Base-by-base conservation (phyloP, 2,797 vertebrate genomes). In the Lepus townsendii region DNA sequence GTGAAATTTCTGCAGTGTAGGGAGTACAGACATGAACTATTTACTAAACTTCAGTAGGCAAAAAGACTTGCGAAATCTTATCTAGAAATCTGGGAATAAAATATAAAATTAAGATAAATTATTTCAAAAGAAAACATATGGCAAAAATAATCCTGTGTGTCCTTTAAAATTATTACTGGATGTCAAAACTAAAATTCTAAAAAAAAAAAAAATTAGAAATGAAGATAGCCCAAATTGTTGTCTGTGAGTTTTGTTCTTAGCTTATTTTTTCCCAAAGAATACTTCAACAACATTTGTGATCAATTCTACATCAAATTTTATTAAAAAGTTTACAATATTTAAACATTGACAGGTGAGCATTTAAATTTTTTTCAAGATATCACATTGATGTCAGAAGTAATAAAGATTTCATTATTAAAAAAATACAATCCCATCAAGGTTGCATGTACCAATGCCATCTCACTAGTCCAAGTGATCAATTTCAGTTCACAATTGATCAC, bases 121-220 rank as follows among this genome's bases (percentile, higher is more conserved):
- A 89, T 71, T 69, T 91, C 89, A 93, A 63, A 60, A 17, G 2
- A 68, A 32, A 13, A 91, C 68, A 78, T 79, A 63, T 30, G 1
- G 8, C 0, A 27, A 66, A 83, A 83, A 10, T 1, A 57, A 87
- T 38, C 47, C 4, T 88, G 5, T 71, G 1, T 75, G 50, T 57
- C 20, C 69, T 96, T 93, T 17, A 71, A 91, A 72, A 13, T 87
- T 12, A 88, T 68, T 77, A 12, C 38, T 62, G 1, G 1, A 32
- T 30, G 75, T 90, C 94, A 84, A 94, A 14, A 87, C 71, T 65
- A 72, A 63, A 47, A 69, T 83, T 76, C 35, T 26, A 69, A 87
- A 87, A 73, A 10, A n/a, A 20, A 69, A 88, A 10, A n/a, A 20
- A 69, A 88, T 71, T 47, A 80, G 19, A 82, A 90, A 90, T 94